Evolutionary conservation across 2,888 invertebrate genomes (phyloP).

Genomic region (Gisinianus flammeolus): DNA sequence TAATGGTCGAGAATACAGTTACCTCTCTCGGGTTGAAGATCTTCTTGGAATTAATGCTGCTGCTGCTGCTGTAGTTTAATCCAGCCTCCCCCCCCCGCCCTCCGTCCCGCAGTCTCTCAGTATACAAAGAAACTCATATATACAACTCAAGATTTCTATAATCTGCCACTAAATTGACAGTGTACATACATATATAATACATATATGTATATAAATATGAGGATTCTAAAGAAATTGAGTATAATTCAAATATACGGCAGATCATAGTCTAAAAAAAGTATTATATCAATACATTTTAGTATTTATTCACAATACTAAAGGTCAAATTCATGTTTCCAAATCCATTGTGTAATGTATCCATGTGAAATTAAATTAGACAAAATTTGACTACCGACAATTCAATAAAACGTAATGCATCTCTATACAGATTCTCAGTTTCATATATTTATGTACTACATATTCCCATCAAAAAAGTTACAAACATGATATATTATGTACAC

Average conservation of each 20-base stretch:
- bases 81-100: background rate
- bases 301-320: background rate
- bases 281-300: background rate
- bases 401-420: background rate
- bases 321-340: background rate
- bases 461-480: too few relatives aligned
- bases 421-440: too few relatives aligned
- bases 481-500: too few relatives aligned
- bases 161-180: background rate
- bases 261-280: background rate
- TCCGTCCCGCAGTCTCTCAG: background rate
- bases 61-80: background rate
- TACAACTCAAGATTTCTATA: background rate
- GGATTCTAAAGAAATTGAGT: background rate
- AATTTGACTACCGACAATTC: background rate
- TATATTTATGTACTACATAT: too few relatives aligned
- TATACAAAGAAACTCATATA: background rate
- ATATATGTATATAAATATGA: too few relatives aligned
- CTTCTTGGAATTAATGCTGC: slow-evolving; percentile 42
- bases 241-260: background rate
- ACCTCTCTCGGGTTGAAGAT: slow-evolving; percentile 56
- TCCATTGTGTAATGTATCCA: background rate
- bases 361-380: too few relatives aligned
- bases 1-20: slow-evolving; percentile 73
- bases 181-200: too few relatives aligned